phyloP scores from a whole-genome alignment of 2,888 invertebrate genomes.

The Cantharis rustica region DNA sequence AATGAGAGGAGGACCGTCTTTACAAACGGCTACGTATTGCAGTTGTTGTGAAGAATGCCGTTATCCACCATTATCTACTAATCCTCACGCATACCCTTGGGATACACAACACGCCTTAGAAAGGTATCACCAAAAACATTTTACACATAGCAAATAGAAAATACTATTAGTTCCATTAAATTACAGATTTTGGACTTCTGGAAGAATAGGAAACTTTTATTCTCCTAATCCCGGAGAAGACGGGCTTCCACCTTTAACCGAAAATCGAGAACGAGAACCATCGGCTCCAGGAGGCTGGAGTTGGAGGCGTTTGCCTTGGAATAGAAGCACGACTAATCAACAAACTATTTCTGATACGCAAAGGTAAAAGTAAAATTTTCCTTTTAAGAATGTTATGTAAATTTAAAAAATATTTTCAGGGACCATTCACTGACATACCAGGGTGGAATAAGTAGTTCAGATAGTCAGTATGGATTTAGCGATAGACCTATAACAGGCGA shows the following conservation, averaged over 20 bases:
- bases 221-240: constrained; percentile 80
- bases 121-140: constrained; percentile 44
- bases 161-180: not conserved
- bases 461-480: constrained; percentile 82
- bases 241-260: constrained; percentile 40
- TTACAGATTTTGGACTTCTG: constrained; percentile 62
- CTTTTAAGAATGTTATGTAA: not conserved
- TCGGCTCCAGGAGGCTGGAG: constrained; percentile 65
- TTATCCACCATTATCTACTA: constrained; percentile 61
- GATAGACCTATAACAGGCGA: constrained; percentile 52
- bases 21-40: constrained; percentile 59
- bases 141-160: not conserved
- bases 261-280: constrained; percentile 45
- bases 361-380: constrained; percentile 38
- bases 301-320: constrained; percentile 77
- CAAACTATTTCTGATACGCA: constrained; percentile 41
- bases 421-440: constrained; percentile 63
- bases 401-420: constrained; percentile 31
- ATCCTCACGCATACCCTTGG: constrained; percentile 64
- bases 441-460: constrained; percentile 73
- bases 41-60: constrained; percentile 76
- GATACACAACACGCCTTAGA: constrained; percentile 56
- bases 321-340: constrained; percentile 60
- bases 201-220: constrained; percentile 79
- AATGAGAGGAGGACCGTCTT: constrained; percentile 55